phyloP scores from a whole-genome alignment of 2,888 invertebrate genomes.

The Belgica antarctica region DNA sequence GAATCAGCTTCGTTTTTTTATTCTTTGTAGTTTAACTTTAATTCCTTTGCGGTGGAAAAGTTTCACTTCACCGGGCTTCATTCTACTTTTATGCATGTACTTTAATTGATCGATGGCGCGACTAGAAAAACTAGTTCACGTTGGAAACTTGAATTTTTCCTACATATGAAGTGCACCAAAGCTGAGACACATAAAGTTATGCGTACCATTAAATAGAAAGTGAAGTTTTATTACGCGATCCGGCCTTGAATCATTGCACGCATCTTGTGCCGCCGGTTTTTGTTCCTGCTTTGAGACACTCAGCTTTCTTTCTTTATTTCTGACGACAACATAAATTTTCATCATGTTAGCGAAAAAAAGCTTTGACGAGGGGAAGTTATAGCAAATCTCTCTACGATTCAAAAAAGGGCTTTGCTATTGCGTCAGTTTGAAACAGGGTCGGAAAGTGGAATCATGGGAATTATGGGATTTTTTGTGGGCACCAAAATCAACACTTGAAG shows the following conservation, averaged over 20 bases:
- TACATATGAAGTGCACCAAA: no score
- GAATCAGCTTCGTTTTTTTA: no score
- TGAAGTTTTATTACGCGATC: slow-evolving; percentile 36
- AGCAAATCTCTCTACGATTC: no score
- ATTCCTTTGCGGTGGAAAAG: no score
- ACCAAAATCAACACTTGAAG: no score
- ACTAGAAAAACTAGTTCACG: slow-evolving; percentile 20
- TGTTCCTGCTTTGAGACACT: neutral
- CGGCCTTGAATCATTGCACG: slow-evolving; percentile 37
- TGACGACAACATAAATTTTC: slow-evolving; percentile 18
- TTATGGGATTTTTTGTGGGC: no score
- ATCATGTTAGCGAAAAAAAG: slow-evolving; percentile 8
- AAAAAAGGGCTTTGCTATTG: no score
- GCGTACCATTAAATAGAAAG: slow-evolving; percentile 24
- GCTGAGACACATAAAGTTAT: slow-evolving; percentile 10
- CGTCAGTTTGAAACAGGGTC: neutral
- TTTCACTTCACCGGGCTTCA: no score
- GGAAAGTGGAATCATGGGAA: no score
- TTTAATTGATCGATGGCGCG: neutral
- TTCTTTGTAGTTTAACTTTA: no score
- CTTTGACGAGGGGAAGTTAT: neutral
- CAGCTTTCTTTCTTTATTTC: neutral
- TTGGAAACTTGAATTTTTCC: slow-evolving; percentile 6
- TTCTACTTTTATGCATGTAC: no score
- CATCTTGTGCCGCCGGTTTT: neutral